These are phyloP conservation scores for Boloria euphrosyne DNA, from an alignment of 2,888 invertebrate genomes.

Conservation along the genomic window DNA sequence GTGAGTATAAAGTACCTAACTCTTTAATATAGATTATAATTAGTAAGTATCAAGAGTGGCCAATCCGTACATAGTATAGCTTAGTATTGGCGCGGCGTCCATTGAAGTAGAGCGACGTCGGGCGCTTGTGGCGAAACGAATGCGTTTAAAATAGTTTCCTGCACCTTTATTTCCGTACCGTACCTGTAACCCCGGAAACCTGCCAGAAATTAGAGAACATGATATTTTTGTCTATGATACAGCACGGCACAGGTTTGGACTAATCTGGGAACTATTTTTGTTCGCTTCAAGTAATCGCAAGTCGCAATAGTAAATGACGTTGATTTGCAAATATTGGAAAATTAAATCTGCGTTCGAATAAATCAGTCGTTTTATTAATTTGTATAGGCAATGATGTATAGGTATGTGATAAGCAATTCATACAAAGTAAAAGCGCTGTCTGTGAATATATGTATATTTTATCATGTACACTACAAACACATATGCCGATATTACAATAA, in stretches of 20 bases:
- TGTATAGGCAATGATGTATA: no score
- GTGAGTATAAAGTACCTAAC: background rate
- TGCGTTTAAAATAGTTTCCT: conserved; percentile 61
- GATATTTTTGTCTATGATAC: conserved; percentile 10
- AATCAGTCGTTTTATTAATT: no score
- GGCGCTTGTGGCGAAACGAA: conserved; percentile 60
- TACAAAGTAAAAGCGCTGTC: no score
- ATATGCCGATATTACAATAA: no score
- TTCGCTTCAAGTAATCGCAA: no score
- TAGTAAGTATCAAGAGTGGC: conserved; percentile 51
- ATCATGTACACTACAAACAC: no score
- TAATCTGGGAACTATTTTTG: no score
- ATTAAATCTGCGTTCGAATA: no score
- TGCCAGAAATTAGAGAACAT: conserved; percentile 31
- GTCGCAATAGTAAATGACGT: no score
- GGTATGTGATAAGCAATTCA: no score
- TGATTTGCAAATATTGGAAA: no score
- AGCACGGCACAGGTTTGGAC: background rate
- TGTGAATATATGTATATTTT: no score
- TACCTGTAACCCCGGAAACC: conserved; percentile 43
- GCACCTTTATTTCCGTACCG: conserved; percentile 35
- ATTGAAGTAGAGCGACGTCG: conserved; percentile 72
- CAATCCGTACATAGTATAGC: conserved; percentile 52
- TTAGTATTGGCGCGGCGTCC: conserved; percentile 60
- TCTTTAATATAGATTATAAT: background rate